Conservation (phyloP, 2,113 vertebrate species). For the Lophura nycthemera region DNA sequence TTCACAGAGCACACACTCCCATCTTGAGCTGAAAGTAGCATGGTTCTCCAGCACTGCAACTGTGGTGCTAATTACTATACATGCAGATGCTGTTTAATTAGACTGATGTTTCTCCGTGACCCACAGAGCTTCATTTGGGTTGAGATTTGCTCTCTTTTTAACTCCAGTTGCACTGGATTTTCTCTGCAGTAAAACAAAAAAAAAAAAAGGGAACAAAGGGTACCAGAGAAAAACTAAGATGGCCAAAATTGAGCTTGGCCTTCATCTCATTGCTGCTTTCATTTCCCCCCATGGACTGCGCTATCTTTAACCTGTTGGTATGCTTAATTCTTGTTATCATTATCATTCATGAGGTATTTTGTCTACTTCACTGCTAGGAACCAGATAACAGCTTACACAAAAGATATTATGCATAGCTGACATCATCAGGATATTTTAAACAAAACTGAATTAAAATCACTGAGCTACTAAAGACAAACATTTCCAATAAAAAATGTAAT, state of each 20-base stretch:
- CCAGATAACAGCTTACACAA: constrained; percentile 6
- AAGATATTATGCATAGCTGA: background rate
- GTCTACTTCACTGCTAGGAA: constrained; percentile 26
- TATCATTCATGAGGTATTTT: constrained; percentile 41
- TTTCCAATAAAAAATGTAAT: background rate
- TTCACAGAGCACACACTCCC: background rate
- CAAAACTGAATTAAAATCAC: background rate
- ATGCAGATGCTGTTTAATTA: background rate
- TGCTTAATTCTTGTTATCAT: constrained; percentile 2
- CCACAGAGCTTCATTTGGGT: background rate
- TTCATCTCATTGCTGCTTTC: background rate
- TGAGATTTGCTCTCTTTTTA: background rate
- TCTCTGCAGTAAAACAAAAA: background rate
- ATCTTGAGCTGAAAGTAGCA: fast-evolving
- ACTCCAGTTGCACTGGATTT: background rate
- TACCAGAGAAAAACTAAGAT: background rate
- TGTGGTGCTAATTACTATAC: background rate
- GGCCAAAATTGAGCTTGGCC: background rate
- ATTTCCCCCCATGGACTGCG: background rate
- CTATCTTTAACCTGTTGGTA: background rate
- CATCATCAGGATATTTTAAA: constrained; percentile 27
- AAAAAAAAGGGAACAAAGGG: background rate
- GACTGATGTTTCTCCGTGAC: background rate
- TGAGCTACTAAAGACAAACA: constrained; percentile 11
- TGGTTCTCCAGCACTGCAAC: background rate